phyloP scores from a whole-genome alignment of 2,888 invertebrate genomes.

The Spodoptera littoralis region DNA sequence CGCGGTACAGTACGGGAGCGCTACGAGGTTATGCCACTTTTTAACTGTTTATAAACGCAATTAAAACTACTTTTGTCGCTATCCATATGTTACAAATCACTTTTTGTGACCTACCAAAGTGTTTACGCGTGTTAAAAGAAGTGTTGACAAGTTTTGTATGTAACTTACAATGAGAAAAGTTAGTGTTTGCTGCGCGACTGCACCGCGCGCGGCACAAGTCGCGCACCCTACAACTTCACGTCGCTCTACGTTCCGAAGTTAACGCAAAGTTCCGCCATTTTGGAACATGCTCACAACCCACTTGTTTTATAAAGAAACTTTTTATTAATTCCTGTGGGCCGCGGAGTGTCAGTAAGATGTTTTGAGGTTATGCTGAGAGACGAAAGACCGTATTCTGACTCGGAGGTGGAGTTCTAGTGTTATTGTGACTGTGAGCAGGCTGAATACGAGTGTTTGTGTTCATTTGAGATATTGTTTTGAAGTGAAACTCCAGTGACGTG shows the following conservation, averaged over 20 bases:
- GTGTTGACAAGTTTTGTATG: constrained; percentile 76
- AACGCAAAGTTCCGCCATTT: constrained; percentile 90
- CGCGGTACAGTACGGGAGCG: constrained; percentile 75
- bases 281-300: constrained; percentile 90
- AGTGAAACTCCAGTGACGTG: constrained; percentile 82
- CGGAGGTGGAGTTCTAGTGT: constrained; percentile 70
- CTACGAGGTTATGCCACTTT: constrained; percentile 72
- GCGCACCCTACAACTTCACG: constrained; percentile 88
- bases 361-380: constrained; percentile 87
- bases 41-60: constrained; percentile 66
- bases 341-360: constrained; percentile 89
- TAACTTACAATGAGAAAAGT: constrained; percentile 82
- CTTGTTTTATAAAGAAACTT: constrained; percentile 90
- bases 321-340: constrained; percentile 90
- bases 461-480: constrained; percentile 85
- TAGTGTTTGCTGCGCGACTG: constrained; percentile 80
- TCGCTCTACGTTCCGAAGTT: constrained; percentile 89
- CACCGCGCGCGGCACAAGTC: constrained; percentile 74
- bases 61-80: constrained; percentile 72
- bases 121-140: constrained; percentile 66
- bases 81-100: constrained; percentile 60
- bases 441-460: constrained; percentile 76
- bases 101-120: constrained; percentile 64
- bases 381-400: constrained; percentile 81
- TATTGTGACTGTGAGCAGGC: constrained; percentile 66